phyloP scores from a whole-genome alignment of 2,888 invertebrate species.

The Drosophila meridiana region DNA sequence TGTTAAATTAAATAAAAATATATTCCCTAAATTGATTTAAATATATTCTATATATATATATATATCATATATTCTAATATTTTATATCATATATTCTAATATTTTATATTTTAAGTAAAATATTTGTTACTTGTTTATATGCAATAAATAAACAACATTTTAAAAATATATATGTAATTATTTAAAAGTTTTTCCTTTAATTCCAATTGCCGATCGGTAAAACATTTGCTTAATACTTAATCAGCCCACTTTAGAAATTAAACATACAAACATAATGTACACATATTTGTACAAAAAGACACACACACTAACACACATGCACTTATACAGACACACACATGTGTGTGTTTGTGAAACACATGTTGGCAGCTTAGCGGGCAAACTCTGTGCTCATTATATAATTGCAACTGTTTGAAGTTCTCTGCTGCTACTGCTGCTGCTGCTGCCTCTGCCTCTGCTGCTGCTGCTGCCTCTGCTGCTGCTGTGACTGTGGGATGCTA shows the following conservation, averaged over 20 bases:
- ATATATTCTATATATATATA: too few species aligned
- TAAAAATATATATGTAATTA: too few species aligned
- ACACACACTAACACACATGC: background rate
- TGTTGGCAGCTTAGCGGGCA: slow-evolving; percentile 47
- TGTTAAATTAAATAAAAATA: too few species aligned
- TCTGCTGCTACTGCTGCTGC: slow-evolving; percentile 16
- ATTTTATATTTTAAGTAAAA: too few species aligned
- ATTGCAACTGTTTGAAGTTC: slow-evolving; percentile 76
- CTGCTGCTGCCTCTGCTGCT: background rate
- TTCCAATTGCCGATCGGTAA: background rate
- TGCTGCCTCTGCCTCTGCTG: background rate
- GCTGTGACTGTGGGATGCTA: slow-evolving; percentile 27
- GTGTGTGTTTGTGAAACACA: slow-evolving; percentile 21
- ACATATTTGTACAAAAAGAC: slow-evolving; percentile 10
- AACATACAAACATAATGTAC: slow-evolving; percentile 22
- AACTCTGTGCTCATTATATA: slow-evolving; percentile 66
- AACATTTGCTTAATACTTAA: background rate
- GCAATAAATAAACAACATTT: too few species aligned
- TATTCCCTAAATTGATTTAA: too few species aligned
- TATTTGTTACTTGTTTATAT: too few species aligned
- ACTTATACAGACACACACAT: slow-evolving; percentile 15
- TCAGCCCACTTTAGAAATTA: slow-evolving; percentile 42
- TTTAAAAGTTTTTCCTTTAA: too few species aligned
- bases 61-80: too few species aligned
- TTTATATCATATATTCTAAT: too few species aligned